Evolutionary conservation across 2,888 invertebrate species (phyloP), one percentile per base, ranked within the genome.

Genomic region (Odontothrips loti): DNA sequence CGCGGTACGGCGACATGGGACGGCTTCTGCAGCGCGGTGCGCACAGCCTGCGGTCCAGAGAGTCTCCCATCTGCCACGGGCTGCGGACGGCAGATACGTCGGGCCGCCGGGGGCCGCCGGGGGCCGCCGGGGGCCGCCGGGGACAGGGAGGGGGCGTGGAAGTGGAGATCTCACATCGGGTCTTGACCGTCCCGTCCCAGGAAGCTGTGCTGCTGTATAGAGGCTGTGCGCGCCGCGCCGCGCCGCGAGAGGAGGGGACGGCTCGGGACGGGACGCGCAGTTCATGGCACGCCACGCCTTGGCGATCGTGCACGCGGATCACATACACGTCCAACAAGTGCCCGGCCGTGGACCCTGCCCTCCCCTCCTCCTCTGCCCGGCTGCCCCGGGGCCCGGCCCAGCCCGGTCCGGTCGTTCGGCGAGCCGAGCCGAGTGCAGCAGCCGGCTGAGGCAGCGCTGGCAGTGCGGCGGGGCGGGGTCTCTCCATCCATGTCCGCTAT

Each of bases 241-340:
- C 4, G 68, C 23, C 3, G 51, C 9, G 51, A 1, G 15, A 10
- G 51, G 51, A 10, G 15, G 51, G 12, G 51, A 12, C 48, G 51
- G 51, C 15, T 11, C 51, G 58, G 17, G 58, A 15, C 15, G 58
- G 58, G 58, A 20, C 58, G 58, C 17, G 58, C n/a, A n/a, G 58
- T 15, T 4, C 20, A 58, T 6, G 58, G 58, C 17, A 20, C 58
- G 58, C 58, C 58, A 58, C 20, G 34, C 58, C 34, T 43, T 43
- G 58, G 17, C 58, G 58, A 75, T 75, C 68, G 68, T 27, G 68
- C 68, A 75, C 23, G 68, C 68, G 68, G 68, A 75, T 75, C 68
- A 75, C 68, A 75, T 75, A 75, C 68, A 75, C 23, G 68, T 75
- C 68, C 68, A 75, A 75, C 68, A 75, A 75, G 68, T 75, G 68